Base-by-base conservation (phyloP, 2,113 vertebrate genomes). In the Pan paniscus region DNA sequence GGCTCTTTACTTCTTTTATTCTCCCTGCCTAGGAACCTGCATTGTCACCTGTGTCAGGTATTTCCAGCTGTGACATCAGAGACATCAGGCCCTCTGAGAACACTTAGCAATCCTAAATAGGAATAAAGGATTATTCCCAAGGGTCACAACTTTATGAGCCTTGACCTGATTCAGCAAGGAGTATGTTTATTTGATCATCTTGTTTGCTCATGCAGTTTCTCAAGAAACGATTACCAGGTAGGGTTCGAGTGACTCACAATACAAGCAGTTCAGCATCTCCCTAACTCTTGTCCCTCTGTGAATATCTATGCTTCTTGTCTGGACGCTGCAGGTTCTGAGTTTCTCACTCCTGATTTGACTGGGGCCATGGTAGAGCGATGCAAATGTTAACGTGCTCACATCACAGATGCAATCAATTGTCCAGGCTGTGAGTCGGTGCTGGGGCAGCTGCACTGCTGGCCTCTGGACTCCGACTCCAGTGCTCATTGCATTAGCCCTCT, bases 1-100 rank as follows among this genome's bases (percentile, higher is more conserved):
- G 32, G 73, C 83, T 93, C 43, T 96, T 61, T 93, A 78, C 90
- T 84, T 80, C 50, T 67, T 86, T 89, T 75, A 0, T 82, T 93
- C 59, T 23, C 16, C 13, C 27, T 55, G 23, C 40, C 55, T 48
- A 46, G 10, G 16, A 59, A 20, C 30, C n/a, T 32, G 30, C 43
- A 52, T 59, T 25, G 9, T 7, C 2, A 2, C 64, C 52, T 4
- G 8, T 6, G 17, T n/a, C 89, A 91, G 57, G 48, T 38, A 32
- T 35, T 68, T 79, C 84, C 68, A 67, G 86, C n/a, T 50, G 55
- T 61, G 80, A 73, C 38, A 25, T 35, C 40, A 80, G 50, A 43
- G 43, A 30, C 32, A 8, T 11, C 17, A 13, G 55, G 11, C 6
- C 61, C 35, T 68, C 52, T 27, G 57, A 91, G 75, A 12, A 27